These are phyloP conservation scores for Allygus modestus DNA, from an alignment of 2,888 invertebrate species.

Conservation along the genomic window DNA sequence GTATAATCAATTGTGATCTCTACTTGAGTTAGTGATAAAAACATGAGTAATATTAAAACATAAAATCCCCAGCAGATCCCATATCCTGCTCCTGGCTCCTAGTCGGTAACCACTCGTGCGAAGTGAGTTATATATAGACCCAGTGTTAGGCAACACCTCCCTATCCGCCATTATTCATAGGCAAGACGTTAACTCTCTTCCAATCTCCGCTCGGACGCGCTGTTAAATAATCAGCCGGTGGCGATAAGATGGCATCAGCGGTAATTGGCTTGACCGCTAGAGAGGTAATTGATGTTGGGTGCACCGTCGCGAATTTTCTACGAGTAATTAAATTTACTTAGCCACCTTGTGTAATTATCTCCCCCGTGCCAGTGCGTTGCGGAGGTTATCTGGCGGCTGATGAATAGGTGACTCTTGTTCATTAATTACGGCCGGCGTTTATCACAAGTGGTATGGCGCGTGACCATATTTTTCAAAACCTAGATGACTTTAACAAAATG, in stretches of 20 bases:
- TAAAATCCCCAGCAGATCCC: not conserved
- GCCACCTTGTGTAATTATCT: constrained; percentile 8
- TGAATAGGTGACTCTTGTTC: not conserved
- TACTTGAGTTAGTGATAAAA: too few relatives aligned
- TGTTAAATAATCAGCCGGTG: constrained; percentile 2
- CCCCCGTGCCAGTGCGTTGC: not conserved
- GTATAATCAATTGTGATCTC: too few relatives aligned
- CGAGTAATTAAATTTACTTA: constrained; percentile 50
- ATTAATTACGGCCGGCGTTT: not conserved
- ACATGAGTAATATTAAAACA: too few relatives aligned
- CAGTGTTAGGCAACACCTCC: constrained; percentile 18
- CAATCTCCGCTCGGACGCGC: not conserved
- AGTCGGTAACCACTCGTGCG: not conserved
- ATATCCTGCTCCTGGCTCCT: not conserved
- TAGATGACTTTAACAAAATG: not conserved
- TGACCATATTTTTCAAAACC: not conserved
- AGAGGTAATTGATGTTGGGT: not conserved
- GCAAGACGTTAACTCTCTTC: constrained; percentile 1
- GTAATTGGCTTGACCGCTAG: constrained; percentile 14
- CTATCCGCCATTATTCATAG: constrained; percentile 13
- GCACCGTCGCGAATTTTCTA: constrained; percentile 3
- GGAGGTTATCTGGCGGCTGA: not conserved
- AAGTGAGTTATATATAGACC: constrained; percentile 27
- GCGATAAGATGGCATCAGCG: constrained; percentile 34
- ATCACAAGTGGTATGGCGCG: not conserved